These are phyloP conservation scores for Chrysolina americana DNA, from an alignment of 2,888 invertebrate species.

Conservation along the genomic window DNA sequence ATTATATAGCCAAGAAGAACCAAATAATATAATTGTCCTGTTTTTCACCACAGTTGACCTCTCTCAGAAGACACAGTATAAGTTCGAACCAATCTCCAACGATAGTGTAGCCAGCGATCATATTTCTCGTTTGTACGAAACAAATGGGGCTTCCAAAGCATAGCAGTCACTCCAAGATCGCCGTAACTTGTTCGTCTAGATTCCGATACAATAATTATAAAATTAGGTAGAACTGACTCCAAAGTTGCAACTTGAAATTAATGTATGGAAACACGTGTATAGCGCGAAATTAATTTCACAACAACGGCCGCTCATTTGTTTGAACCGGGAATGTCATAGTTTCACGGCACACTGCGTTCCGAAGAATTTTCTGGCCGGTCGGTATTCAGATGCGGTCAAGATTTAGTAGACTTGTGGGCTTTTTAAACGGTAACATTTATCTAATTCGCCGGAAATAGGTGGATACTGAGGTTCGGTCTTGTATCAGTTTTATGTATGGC, in stretches of 20 bases:
- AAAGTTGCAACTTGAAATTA: constrained; percentile 60
- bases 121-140: constrained; percentile 59
- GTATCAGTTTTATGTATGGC: constrained; percentile 10
- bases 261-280: constrained; percentile 59
- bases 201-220: constrained; percentile 68
- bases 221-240: constrained; percentile 66
- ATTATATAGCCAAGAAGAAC: no score
- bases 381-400: constrained; percentile 36
- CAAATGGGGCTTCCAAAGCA: constrained; percentile 65
- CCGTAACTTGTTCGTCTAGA: constrained; percentile 67
- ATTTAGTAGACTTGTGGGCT: constrained; percentile 30
- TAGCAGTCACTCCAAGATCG: constrained; percentile 60
- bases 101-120: constrained; percentile 58
- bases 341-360: constrained; percentile 44
- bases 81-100: background rate
- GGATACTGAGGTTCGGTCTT: background rate
- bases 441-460: constrained; percentile 51
- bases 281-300: constrained; percentile 60
- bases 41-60: background rate
- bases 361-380: constrained; percentile 44
- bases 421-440: constrained; percentile 47
- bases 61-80: background rate
- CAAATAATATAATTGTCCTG: background rate
- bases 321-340: constrained; percentile 51
- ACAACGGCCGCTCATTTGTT: constrained; percentile 61